Conservation (phyloP, 2,113 vertebrate genomes). For the Mobula birostris region DNA sequence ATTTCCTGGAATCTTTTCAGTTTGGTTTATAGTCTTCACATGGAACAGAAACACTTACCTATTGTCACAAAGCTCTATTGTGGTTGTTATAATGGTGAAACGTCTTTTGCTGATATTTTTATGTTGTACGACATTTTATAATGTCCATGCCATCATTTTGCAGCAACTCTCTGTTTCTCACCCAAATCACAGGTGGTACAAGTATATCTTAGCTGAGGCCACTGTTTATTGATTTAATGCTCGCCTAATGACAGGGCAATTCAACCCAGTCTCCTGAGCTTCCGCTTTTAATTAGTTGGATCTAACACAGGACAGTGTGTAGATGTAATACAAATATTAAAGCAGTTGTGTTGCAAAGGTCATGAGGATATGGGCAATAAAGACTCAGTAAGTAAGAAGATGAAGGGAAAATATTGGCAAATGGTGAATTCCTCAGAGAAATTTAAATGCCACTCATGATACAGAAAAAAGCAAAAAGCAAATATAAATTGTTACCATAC, state of each 20-base stretch:
- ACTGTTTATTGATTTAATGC: constrained; percentile 2
- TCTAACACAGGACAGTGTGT: background rate
- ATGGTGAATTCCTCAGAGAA: background rate
- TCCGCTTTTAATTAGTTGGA: constrained; percentile 3
- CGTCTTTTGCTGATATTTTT: background rate
- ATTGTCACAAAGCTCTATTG: background rate
- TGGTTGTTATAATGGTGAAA: background rate
- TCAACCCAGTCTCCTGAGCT: background rate
- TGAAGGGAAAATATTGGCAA: background rate
- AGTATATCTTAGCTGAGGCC: background rate
- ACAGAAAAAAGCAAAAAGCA: background rate
- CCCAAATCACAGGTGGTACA: background rate
- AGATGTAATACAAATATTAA: background rate
- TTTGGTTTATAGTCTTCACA: background rate
- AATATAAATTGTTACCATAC: background rate
- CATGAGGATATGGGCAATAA: background rate
- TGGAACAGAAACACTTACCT: background rate
- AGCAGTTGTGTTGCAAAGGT: background rate
- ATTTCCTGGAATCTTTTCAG: background rate
- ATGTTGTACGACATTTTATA: no score
- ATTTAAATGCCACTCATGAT: background rate
- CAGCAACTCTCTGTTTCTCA: background rate
- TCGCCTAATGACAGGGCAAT: background rate
- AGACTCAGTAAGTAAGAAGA: background rate
- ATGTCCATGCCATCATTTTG: background rate